These are phyloP conservation scores for Cygnus buccinator DNA, from an alignment of 2,113 vertebrate genomes.

Conservation along the genomic window DNA sequence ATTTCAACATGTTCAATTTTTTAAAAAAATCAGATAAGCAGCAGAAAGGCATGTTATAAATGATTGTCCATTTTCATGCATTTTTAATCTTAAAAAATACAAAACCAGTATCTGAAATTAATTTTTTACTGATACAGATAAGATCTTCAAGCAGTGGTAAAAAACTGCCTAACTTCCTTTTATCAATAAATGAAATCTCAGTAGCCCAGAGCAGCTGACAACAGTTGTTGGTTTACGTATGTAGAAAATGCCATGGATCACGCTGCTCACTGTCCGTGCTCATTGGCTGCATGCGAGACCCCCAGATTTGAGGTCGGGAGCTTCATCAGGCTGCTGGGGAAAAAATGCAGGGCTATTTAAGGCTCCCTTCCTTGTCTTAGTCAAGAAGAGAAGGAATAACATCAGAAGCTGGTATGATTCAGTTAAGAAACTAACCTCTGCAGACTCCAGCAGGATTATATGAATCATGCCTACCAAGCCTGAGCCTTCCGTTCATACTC, in stretches of 20 bases:
- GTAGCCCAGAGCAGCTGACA: background rate
- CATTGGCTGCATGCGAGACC: background rate
- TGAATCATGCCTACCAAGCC: constrained; percentile 25
- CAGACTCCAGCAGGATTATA: background rate
- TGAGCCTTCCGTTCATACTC: background rate
- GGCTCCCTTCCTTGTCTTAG: background rate
- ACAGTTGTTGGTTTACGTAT: background rate
- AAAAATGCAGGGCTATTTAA: background rate
- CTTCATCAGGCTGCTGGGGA: background rate
- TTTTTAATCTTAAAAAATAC: background rate
- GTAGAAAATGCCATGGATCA: background rate
- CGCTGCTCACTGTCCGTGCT: background rate
- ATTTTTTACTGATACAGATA: background rate
- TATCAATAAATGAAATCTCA: background rate
- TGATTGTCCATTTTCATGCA: background rate
- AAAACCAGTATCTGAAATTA: background rate
- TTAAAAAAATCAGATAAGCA: background rate
- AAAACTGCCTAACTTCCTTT: background rate
- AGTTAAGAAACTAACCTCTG: constrained; percentile 17
- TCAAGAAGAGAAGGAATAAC: background rate
- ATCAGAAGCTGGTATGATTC: constrained; percentile 24
- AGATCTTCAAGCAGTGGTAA: background rate
- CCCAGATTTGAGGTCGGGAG: background rate
- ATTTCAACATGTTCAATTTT: background rate
- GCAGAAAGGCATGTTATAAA: background rate